Base-by-base conservation (phyloP, 2,888 invertebrate genomes). In the Drosophila mayaguana region DNA sequence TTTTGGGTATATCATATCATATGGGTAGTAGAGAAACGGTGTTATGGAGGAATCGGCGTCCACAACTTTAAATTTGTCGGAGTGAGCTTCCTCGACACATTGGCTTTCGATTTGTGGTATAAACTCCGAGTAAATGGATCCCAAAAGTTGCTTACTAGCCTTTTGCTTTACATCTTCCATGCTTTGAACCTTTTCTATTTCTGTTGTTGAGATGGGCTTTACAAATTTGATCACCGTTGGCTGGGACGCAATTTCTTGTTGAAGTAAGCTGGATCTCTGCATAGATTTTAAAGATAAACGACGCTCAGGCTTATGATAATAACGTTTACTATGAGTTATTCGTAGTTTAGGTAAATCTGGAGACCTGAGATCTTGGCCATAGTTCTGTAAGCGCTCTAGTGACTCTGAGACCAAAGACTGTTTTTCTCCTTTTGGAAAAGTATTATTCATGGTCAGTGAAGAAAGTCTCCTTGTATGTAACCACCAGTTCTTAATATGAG, bases 11-110 rank as follows among this genome's bases (percentile, higher is more conserved):
- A 32, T n/a, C 18, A 6, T 12, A 7, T 46, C 11, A 36, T 75
- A 67, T 11, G 78, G 78, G 32, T 63, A 67, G 16, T 61, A 1
- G 9, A 63, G 43, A 14, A 45, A 14, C 16, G 7, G 1, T 45
- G 45, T 0, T 3, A 6, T 32, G 32, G 32, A 9, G 9, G 6
- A 0, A 7, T 22, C 22, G 1, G 2, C 14, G 12, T 20, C 20
- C 2, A 1, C 20, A 43, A 3, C 4, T 14, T 3, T 2, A 14
- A 12, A 0, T 43, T 3, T 22, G 5, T 38, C 38, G 16, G 38
- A 38, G 1, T 7, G 38, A 38, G 2, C 6, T 2, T 38, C 38
- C 38, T 38, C 38, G 4, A 12, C 3, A 16, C n/a, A n/a, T 38
- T 38, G 16, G 16, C 7, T n/a, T 8, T 7, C 38, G 16, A 16